Base-by-base conservation (phyloP, 2,113 vertebrate species). In the Gracilinanus agilis region DNA sequence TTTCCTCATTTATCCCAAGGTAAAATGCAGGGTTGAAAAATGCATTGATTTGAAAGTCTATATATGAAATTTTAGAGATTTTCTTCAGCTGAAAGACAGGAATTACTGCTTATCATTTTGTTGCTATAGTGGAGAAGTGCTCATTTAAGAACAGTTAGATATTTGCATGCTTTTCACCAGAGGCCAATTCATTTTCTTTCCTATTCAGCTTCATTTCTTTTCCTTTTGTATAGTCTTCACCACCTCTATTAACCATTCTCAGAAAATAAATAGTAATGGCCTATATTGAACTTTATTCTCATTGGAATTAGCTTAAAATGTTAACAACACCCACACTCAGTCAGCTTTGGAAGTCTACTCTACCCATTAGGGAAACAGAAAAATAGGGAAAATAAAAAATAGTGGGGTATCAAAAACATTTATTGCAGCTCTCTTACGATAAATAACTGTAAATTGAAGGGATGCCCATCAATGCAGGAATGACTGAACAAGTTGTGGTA, bases 1-100 rank as follows among this genome's bases (percentile, higher is more conserved):
- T 61, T 89, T 91, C 89, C 93, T 94, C 54, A 95, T 94, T 55
- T 93, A 95, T 92, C 27, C 61, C 53, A 83, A 92, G 92, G 49
- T 91, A 95, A 94, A 91, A 92, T 91, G 44, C 89, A 25, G 24
- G 88, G 94, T 7, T 34, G 58, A 89, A 88, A 55, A 56, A 34
- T 90, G 94, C 56, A 93, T 2, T 92, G 53, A 91, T 95, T 96
- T 23, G 29, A 34, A 93, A 95, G 24, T 44, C 58, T 90, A 4
- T 23, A 3, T 9, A 83, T 83, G 67, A 0, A 40, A 23, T 88
- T 88, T 29, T 90, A 89, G 90, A 55, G 21, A 94, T 58, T 55
- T 19, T 83, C 34, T 83, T 40, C 67, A 61, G 95, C 56, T 53
- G 44, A 2, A 91, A 10, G 40, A 61, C 67, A 29, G 94, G 95